A percentile compares a stretch with the other conserved stretches of the same genome.
These are phyloP conservation scores for Vicugna pacos DNA, from an alignment of 2,113 vertebrate genomes.

Conservation along the genomic window DNA sequence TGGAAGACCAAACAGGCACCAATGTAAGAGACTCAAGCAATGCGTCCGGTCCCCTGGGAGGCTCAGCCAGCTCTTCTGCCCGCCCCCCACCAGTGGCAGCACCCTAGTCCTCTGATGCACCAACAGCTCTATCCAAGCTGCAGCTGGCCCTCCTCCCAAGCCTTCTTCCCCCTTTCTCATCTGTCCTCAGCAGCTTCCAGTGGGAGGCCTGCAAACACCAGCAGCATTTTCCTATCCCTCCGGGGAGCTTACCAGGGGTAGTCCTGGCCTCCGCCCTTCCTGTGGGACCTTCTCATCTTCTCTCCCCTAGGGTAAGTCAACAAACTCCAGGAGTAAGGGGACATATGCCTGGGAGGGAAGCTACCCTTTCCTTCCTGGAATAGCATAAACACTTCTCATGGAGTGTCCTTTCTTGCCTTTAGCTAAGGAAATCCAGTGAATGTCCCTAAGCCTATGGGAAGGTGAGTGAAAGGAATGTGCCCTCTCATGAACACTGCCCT, in stretches of 20 bases:
- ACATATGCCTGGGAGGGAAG: background rate
- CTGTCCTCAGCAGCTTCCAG: background rate
- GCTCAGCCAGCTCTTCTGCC: background rate
- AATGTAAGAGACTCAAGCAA: background rate
- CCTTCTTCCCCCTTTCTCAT: background rate
- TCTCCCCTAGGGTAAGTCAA: background rate
- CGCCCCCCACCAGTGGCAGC: no score
- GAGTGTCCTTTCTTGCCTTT: background rate
- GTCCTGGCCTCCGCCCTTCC: background rate
- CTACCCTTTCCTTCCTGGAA: background rate
- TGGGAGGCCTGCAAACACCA: background rate
- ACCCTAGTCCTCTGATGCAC: background rate
- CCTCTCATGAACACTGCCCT: background rate
- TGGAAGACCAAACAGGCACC: background rate
- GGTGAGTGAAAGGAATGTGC: background rate
- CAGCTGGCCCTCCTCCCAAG: background rate
- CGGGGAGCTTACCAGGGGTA: background rate
- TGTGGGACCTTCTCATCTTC: background rate
- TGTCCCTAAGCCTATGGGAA: background rate
- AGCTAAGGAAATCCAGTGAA: background rate
- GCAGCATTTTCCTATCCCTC: background rate
- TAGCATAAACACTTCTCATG: background rate
- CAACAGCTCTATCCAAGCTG: background rate
- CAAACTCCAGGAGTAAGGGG: background rate
- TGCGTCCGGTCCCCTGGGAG: background rate